Percentiles rank a stretch among this genome's conserved stretches.
Conservation (phyloP, 2,113 vertebrate species). For the Platanista minor region DNA sequence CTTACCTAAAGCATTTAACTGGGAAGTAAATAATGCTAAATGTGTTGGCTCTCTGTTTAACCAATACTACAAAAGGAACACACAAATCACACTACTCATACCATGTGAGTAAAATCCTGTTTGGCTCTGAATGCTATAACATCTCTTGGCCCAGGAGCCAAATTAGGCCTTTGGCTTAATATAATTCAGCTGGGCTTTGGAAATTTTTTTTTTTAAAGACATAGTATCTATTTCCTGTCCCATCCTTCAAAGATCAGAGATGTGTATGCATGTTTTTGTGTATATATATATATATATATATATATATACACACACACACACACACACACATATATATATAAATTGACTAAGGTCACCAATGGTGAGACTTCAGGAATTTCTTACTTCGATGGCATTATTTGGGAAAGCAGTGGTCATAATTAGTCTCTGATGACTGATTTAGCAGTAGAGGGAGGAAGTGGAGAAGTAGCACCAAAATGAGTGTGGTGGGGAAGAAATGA, state of each 20-base stretch:
- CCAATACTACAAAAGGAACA: not conserved
- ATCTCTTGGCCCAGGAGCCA: not conserved
- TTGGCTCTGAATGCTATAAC: not conserved
- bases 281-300: not conserved
- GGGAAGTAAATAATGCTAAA: not conserved
- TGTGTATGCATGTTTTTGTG: not conserved
- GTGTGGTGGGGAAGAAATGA: not conserved
- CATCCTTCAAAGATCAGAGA: not conserved
- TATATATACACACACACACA: no score
- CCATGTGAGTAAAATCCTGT: not conserved
- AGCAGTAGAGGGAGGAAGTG: not conserved
- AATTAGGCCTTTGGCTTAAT: not conserved
- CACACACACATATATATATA: not conserved
- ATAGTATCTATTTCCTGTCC: not conserved
- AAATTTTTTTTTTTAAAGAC: not conserved
- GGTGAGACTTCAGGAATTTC: not conserved
- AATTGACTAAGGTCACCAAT: not conserved
- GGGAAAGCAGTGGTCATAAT: not conserved
- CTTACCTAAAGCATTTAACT: conserved; percentile 1
- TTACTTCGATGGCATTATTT: not conserved
- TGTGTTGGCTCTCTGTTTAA: not conserved
- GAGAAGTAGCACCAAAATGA: not conserved
- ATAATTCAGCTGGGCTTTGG: not conserved
- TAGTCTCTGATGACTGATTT: not conserved
- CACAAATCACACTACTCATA: not conserved